Percentiles rank a stretch among this genome's conserved stretches.
Evolutionary conservation across 2,113 vertebrate species (phyloP).

Genomic region (Phaethon lepturus): DNA sequence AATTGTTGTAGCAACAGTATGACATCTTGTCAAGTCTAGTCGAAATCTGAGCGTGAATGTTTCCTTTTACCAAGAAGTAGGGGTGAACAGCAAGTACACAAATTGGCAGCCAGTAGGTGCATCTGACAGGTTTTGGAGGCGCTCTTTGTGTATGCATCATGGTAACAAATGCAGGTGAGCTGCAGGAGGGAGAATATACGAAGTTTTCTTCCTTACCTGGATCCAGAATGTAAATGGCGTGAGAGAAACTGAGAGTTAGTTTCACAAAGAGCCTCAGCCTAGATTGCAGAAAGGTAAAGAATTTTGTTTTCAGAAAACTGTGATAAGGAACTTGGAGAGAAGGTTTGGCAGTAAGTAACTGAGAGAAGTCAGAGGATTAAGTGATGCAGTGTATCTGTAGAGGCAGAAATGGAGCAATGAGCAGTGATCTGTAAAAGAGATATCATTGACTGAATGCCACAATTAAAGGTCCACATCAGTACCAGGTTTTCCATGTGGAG

Average conservation of each 20-base stretch:
- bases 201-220: background rate
- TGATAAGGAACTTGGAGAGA: background rate
- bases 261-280: background rate
- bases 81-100: background rate
- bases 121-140: background rate
- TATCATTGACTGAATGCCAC: background rate
- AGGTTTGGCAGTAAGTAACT: background rate
- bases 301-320: background rate
- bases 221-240: background rate
- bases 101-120: background rate
- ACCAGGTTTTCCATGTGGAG: background rate
- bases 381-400: background rate
- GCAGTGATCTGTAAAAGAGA: background rate
- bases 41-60: background rate
- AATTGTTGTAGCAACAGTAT: background rate
- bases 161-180: background rate
- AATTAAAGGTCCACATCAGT: background rate
- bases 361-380: background rate
- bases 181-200: background rate
- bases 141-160: background rate
- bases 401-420: background rate
- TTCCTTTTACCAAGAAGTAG: background rate
- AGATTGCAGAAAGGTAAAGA: background rate
- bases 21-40: background rate
- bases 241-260: background rate